phyloP scores from a whole-genome alignment of 1,140 invertebrate genomes.

The Tenebrio molitor region DNA sequence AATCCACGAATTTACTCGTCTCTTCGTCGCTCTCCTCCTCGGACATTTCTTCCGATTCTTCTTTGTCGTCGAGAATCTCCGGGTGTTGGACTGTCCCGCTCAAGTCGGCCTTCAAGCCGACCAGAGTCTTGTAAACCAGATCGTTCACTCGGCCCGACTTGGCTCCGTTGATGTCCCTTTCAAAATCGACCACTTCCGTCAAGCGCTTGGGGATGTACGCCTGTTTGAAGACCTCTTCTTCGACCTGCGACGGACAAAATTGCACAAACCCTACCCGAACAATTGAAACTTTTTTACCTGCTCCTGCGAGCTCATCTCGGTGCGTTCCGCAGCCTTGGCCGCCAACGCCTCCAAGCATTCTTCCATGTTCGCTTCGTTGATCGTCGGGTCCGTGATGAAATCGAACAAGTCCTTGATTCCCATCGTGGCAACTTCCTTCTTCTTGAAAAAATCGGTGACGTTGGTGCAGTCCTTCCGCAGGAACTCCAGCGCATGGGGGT shows the following conservation, averaged over 20 bases:
- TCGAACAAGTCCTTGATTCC: slow-evolving; percentile 94
- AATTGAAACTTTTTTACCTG: slow-evolving; percentile 66
- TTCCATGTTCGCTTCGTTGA: slow-evolving; percentile 88
- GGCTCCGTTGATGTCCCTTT: slow-evolving; percentile 87
- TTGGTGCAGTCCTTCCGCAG: slow-evolving; percentile 96
- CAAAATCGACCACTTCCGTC: slow-evolving; percentile 92
- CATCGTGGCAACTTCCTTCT: slow-evolving; percentile 90
- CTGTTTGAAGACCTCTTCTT: slow-evolving; percentile 94
- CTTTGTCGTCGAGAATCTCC: slow-evolving; percentile 67
- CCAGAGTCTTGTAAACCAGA: slow-evolving; percentile 86
- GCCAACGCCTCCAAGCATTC: slow-evolving; percentile 81
- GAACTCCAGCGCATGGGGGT: slow-evolving; percentile 95
- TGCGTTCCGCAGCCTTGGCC: slow-evolving; percentile 73
- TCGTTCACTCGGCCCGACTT: slow-evolving; percentile 82
- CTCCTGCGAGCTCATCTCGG: slow-evolving; percentile 77
- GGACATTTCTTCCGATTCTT: slow-evolving; percentile 67
- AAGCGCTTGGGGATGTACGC: slow-evolving; percentile 95
- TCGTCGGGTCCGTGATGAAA: slow-evolving; percentile 92
- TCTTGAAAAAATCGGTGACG: slow-evolving; percentile 93
- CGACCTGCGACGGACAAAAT: slow-evolving; percentile 66
- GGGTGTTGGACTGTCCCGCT: slow-evolving; percentile 77
- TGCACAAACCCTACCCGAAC: background rate
- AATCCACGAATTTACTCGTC: slow-evolving; percentile 76
- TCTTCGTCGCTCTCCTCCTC: slow-evolving; percentile 65
- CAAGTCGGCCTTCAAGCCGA: slow-evolving; percentile 86